Percentiles rank a stretch among this genome's conserved stretches.
Evolutionary conservation across 2,113 vertebrate genomes (phyloP).

Genomic region (Ranitomeya imitator): DNA sequence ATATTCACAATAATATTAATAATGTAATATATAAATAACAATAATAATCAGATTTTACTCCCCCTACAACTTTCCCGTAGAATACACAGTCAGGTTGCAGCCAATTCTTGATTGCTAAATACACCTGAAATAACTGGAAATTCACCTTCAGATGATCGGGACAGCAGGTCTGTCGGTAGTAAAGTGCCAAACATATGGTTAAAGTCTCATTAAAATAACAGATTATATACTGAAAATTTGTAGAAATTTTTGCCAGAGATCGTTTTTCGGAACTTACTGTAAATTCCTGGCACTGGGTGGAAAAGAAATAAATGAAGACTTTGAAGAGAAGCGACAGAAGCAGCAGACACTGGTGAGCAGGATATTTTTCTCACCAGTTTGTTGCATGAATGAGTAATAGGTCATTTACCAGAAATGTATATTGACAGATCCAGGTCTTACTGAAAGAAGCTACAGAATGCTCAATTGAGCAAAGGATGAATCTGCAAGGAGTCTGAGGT

Average conservation of each 20-base stretch:
- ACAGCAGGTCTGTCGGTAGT: not conserved
- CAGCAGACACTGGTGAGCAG: slow-evolving; percentile 8
- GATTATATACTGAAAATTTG: slow-evolving; percentile 14
- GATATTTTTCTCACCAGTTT: slow-evolving; percentile 17
- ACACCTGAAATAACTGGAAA: not conserved
- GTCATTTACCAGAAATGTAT: slow-evolving; percentile 50
- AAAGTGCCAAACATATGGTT: slow-evolving; percentile 5
- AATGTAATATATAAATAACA: too few species aligned
- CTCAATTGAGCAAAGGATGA: slow-evolving; percentile 17
- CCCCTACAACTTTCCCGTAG: too few species aligned
- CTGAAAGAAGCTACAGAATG: not conserved
- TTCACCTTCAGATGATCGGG: not conserved
- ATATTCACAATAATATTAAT: too few species aligned
- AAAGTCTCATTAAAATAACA: slow-evolving; percentile 19
- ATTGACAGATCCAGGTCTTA: slow-evolving; percentile 51
- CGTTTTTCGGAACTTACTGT: slow-evolving; percentile 24
- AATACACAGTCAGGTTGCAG: not conserved
- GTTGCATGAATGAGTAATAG: slow-evolving; percentile 41
- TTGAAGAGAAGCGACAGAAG: slow-evolving; percentile 32
- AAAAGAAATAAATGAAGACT: slow-evolving; percentile 29
- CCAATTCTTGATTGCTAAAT: not conserved
- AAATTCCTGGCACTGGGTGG: slow-evolving; percentile 40
- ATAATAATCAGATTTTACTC: too few species aligned
- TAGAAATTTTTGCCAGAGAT: slow-evolving; percentile 27
- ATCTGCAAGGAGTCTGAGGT: not conserved